Conservation (phyloP, 1,140 invertebrate species). For the Drosophila pseudoananassae region DNA sequence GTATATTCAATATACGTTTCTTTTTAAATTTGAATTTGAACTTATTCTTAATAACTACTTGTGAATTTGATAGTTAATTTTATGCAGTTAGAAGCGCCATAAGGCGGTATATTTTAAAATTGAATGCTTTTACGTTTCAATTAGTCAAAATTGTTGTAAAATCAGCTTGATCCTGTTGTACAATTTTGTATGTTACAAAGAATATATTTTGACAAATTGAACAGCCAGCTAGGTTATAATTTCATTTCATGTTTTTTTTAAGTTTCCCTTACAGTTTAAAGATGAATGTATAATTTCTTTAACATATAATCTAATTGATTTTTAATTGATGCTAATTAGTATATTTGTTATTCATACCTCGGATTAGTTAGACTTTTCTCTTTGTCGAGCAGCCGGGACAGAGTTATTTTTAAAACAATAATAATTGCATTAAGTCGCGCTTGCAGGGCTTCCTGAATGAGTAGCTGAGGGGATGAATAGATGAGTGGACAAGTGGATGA, state of each 20-base stretch:
- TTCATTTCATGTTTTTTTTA: too few species aligned
- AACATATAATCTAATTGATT: background rate
- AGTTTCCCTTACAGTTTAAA: background rate
- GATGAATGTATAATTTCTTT: background rate
- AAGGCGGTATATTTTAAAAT: background rate
- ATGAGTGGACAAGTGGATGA: background rate
- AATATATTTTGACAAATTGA: too few species aligned
- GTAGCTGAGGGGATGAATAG: background rate
- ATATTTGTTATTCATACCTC: background rate
- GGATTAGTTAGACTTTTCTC: background rate
- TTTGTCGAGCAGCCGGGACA: background rate
- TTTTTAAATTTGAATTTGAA: background rate
- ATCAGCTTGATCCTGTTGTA: too few species aligned
- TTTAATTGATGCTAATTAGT: background rate
- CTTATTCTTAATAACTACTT: background rate
- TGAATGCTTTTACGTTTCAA: too few species aligned
- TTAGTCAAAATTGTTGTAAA: too few species aligned
- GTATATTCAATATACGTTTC: background rate
- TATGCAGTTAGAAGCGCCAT: background rate
- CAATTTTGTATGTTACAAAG: too few species aligned
- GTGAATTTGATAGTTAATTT: background rate
- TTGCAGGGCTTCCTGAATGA: slow-evolving; percentile 11
- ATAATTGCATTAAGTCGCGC: slow-evolving; percentile 20
- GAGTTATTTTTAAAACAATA: slow-evolving; percentile 8
- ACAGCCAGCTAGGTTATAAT: too few species aligned